Base-by-base conservation (phyloP, 2,113 vertebrate species). In the Desmodus rotundus region DNA sequence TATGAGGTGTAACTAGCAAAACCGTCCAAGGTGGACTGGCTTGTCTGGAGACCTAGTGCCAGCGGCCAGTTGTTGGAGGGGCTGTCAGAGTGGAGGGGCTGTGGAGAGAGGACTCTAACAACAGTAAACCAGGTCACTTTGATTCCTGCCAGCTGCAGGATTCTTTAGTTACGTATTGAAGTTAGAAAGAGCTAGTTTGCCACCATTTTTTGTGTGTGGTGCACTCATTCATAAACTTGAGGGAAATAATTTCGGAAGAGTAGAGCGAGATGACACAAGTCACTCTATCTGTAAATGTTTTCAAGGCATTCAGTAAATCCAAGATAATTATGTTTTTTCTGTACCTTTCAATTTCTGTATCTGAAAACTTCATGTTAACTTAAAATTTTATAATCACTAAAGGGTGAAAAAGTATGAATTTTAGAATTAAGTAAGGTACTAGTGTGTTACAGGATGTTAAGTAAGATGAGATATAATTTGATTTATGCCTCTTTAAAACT, bases 391-490 rank as follows among this genome's bases (percentile, higher is more conserved):
- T 84, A 81, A 73, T 93, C 68, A 83, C 11, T 88, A 76, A 38
- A 76, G 31, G 26, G 16, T 78, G 22, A 82, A 78, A 90, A 87
- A 61, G 22, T 81, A n/a, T 33, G 58, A 47, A 74, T 45, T 91
- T 90, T 84, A 83, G 14, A 85, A 36, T 94, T 91, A 81, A 41
- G 11, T 91, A 81, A 54, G 14, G 45, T 74, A 74, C 24, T 63
- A 7, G 56, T 70, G 22, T 76, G n/a, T 90, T 93, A 73, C 7
- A 70, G 84, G 38, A 58, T 81, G 12, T 77, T 95, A 92, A 52
- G 8, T 89, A 78, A 54, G 77, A 14, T 80, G 38, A 93, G 15
- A 56, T 56, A 56, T 86, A 86, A 93, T 93, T 97, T 92, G 56
- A 81, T 80, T 91, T 96, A 20, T 91, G 14, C 38, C 17, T 70